phyloP scores from a whole-genome alignment of 2,797 vertebrate genomes.

The Eupleurogrammus muticus region DNA sequence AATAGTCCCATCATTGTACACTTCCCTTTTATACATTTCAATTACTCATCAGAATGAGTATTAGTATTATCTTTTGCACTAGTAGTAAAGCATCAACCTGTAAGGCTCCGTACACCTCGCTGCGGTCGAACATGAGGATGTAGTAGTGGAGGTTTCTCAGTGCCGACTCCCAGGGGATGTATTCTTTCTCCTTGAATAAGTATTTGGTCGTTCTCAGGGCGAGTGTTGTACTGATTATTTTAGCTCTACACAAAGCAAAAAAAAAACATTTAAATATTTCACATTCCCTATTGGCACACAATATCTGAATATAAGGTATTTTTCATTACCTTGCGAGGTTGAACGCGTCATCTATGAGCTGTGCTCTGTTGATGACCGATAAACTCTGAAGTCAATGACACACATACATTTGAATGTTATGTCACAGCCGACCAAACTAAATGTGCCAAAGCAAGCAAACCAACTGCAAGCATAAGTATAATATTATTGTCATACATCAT shows the following conservation, averaged over 20 bases:
- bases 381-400: constrained; percentile 79
- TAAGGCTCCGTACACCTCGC: constrained; percentile 87
- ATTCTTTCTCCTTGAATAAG: constrained; percentile 82
- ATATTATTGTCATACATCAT: too few species aligned
- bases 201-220: constrained; percentile 90
- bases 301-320: not conserved
- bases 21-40: not conserved
- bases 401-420: not conserved
- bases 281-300: not conserved
- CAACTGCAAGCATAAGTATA: not conserved
- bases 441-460: not conserved
- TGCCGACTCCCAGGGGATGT: constrained; percentile 91
- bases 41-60: not conserved
- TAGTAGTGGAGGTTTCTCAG: constrained; percentile 87
- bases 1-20: not conserved
- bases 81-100: constrained; percentile 76
- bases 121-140: constrained; percentile 91
- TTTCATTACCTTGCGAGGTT: constrained; percentile 89
- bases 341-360: constrained; percentile 92
- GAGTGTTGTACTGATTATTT: constrained; percentile 74
- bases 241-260: constrained; percentile 81
- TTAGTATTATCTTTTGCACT: not conserved
- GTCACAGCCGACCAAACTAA: not conserved
- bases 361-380: constrained; percentile 90
- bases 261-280: not conserved